phyloP scores from a whole-genome alignment of 2,888 invertebrate species.

The Torymus texanus region DNA sequence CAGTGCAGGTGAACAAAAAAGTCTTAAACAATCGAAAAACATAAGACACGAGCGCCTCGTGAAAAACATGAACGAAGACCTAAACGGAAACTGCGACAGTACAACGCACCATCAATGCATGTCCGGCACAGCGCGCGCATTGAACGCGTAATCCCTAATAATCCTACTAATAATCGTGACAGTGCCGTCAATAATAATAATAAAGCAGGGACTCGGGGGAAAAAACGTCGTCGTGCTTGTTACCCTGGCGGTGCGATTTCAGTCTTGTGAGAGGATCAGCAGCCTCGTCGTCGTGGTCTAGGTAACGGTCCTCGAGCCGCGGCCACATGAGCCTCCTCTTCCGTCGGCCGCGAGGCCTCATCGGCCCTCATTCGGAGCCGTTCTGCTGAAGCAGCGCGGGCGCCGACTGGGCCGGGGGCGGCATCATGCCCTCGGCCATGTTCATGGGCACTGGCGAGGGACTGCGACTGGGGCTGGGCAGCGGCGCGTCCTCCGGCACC shows the following conservation, averaged over 20 bases:
- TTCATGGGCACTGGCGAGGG: slow-evolving; percentile 69
- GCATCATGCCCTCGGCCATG: slow-evolving; percentile 69
- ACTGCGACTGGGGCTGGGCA: slow-evolving; percentile 55
- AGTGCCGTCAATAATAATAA: slow-evolving; percentile 43
- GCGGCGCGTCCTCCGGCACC: slow-evolving; percentile 56
- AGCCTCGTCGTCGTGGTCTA: neutral
- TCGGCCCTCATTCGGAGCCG: slow-evolving; percentile 82
- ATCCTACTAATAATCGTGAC: neutral
- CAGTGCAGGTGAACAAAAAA: too few relatives aligned
- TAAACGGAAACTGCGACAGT: too few relatives aligned
- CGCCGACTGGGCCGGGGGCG: slow-evolving; percentile 79
- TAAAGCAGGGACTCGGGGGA: slow-evolving; percentile 54
- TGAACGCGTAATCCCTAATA: neutral
- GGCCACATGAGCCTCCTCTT: slow-evolving; percentile 38
- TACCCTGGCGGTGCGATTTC: slow-evolving; percentile 63
- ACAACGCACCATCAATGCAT: neutral
- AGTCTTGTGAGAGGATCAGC: slow-evolving; percentile 61
- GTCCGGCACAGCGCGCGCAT: neutral
- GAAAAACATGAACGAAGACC: too few relatives aligned
- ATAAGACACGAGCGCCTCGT: too few relatives aligned
- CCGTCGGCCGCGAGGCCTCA: slow-evolving; percentile 21
- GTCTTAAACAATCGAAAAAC: too few relatives aligned
- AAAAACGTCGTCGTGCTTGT: slow-evolving; percentile 60
- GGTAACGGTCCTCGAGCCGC: slow-evolving; percentile 4
- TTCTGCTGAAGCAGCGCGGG: slow-evolving; percentile 81